Conservation (phyloP, 2,113 vertebrate genomes). For the Pogona vitticeps region DNA sequence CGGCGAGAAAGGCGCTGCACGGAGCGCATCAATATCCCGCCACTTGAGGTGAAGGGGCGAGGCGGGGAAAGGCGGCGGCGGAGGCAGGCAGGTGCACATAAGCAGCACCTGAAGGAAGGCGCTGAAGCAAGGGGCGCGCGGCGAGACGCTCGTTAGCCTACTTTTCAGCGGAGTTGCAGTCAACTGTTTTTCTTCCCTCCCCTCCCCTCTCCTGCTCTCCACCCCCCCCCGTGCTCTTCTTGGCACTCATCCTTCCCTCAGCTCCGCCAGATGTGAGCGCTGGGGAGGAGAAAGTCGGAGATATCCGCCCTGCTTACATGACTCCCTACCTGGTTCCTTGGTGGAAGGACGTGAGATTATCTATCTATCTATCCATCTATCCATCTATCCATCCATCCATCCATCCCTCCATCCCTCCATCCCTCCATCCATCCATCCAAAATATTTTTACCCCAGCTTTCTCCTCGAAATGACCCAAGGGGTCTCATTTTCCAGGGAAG, state of each 20-base stretch:
- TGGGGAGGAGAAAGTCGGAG: background rate
- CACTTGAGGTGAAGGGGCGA: conserved; percentile 55
- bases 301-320: too few relatives aligned
- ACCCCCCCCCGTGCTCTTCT: background rate
- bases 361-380: too few relatives aligned
- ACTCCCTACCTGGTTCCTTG: too few relatives aligned
- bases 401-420: too few relatives aligned
- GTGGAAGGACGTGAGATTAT: too few relatives aligned
- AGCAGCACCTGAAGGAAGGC: conserved; percentile 66
- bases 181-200: conserved; percentile 49
- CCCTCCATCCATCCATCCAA: too few relatives aligned
- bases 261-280: too few relatives aligned
- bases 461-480: too few relatives aligned
- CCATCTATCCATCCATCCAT: too few relatives aligned
- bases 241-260: background rate
- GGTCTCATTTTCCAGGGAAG: background rate
- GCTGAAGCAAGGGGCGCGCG: conserved; percentile 60
- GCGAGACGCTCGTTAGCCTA: conserved; percentile 72
- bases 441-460: too few relatives aligned
- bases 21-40: conserved; percentile 64
- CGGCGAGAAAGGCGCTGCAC: conserved; percentile 58
- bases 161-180: conserved; percentile 62
- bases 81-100: conserved; percentile 42
- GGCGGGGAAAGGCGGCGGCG: conserved; percentile 67
- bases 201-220: background rate